Conservation (phyloP, 1,140 invertebrate species). For the Lasioglossum baleicum region DNA sequence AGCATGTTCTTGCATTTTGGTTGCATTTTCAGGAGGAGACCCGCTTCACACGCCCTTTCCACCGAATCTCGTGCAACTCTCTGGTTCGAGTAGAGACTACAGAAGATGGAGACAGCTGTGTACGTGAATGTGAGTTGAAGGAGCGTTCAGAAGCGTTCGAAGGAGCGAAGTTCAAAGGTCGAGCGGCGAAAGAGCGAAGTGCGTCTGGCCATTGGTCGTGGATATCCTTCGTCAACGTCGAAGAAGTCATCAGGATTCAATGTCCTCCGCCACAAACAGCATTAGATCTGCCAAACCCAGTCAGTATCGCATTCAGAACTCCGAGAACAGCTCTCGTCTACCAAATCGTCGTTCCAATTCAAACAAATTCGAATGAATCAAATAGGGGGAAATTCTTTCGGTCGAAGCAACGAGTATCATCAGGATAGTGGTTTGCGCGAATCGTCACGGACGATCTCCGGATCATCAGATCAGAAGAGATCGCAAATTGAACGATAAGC, state of each 20-base stretch:
- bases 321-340: not conserved
- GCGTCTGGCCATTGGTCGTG: not conserved
- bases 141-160: conserved; percentile 3
- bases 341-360: not conserved
- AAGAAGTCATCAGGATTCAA: too few relatives aligned
- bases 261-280: too few relatives aligned
- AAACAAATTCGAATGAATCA: not conserved
- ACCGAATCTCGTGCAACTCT: conserved; percentile 7
- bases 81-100: not conserved
- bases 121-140: not conserved
- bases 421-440: too few relatives aligned
- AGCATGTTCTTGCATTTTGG: not conserved
- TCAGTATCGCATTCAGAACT: not conserved
- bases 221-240: not conserved
- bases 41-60: not conserved
- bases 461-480: not conserved
- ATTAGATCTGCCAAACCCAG: too few relatives aligned
- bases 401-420: too few relatives aligned
- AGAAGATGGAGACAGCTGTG: conserved; percentile 14
- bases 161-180: conserved; percentile 3
- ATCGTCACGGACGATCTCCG: too few relatives aligned
- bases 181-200: not conserved
- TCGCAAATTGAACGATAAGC: not conserved
- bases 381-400: not conserved
- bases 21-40: conserved; percentile 56